Evolutionary conservation across 2,113 vertebrate genomes (phyloP), one percentile per base, ranked within the genome.

Genomic region (Eretmodus cyanostictus): DNA sequence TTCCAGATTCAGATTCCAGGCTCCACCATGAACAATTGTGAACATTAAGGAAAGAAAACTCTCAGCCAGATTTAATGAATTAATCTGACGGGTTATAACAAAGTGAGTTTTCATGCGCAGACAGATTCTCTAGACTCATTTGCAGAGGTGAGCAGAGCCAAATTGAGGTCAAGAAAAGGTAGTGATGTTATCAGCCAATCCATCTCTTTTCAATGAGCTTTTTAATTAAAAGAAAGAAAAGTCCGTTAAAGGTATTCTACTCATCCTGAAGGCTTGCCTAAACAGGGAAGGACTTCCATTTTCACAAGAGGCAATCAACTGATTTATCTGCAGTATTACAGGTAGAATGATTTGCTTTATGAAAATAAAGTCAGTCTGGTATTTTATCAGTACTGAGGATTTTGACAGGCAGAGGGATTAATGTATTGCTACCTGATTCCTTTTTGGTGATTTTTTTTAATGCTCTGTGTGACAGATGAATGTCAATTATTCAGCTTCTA

Each of bases 121-220:
- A 82, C 84, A 78, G 79, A 17, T 90, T 91, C 89, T 90, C 85
- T 78, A 88, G 89, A 90, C 91, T 93, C 93, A 91, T 94, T 90
- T 94, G 87, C 90, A 80, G 87, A 90, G 92, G 89, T 90, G 87
- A 90, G 80, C 79, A 3, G 54, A 93, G 90, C 86, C 84, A 93
- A 93, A 93, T 92, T 94, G 90, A 92, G 93, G 90, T 93, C 94
- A 90, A 81, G 45, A 76, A 92, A 91, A 93, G 90, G 91, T 87
- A 87, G 86, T 45, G 86, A 82, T 90, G 89, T 78, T 93, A 93
- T 94, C 92, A 66, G 76, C 80, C 90, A 85, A 94, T 92, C 89
- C 90, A 88, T 93, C 90, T 90, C 82, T 61, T 91, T 91, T 85
- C 90, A 91, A 90, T 89, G 66, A 90, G 91, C 83, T 88, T 94